Base-by-base conservation (phyloP, 1,140 invertebrate species). In the Steinernema khuongi region DNA sequence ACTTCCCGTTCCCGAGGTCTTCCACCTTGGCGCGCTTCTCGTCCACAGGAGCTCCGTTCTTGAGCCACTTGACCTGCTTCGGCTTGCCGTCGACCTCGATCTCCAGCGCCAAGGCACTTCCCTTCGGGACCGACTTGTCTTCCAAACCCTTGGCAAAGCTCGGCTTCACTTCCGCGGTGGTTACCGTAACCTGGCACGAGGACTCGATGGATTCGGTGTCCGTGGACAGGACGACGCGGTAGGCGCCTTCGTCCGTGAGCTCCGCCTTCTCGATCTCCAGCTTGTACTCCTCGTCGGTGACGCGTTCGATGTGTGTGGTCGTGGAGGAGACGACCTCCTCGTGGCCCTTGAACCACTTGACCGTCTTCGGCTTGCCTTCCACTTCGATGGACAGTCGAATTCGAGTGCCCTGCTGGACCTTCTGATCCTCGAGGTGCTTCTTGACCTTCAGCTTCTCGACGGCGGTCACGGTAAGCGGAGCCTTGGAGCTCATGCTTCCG, bases 141-240 rank as follows among this genome's bases (percentile, higher is more conserved):
- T 89, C 90, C 80, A 96, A 92, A 74, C 88, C 91, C 82, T 94
- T 92, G 0, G 90, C 89, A 86, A 96, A 96, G 7, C 86, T 88
- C 0, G 93, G 93, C 30, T 90, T 87, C 83, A 92, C 89, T 86
- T 90, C 92, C 14, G 92, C 88, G 85, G 93, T 94, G 68, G 91
- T 88, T 33, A 83, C 76, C 66, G 83, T 0, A 94, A 90, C 71
- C 88, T 90, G 0, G 90, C 90, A 73, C 90, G 90, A 31, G 89
- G 91, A 44, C 88, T 88, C 0, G 89, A 90, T 0, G 85, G 86
- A 75, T 91, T 91, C 79, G 90, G 89, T 0, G 92, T 93, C 0
- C 91, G 86, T 0, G 90, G 89, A 87, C n/a, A 83, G 74, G 28
- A 85, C 73, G 32, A 83, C 82, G 14, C 77, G 43, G 85, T 95